Conservation (phyloP, 2,113 vertebrate genomes). For the Nicator chloris region DNA sequence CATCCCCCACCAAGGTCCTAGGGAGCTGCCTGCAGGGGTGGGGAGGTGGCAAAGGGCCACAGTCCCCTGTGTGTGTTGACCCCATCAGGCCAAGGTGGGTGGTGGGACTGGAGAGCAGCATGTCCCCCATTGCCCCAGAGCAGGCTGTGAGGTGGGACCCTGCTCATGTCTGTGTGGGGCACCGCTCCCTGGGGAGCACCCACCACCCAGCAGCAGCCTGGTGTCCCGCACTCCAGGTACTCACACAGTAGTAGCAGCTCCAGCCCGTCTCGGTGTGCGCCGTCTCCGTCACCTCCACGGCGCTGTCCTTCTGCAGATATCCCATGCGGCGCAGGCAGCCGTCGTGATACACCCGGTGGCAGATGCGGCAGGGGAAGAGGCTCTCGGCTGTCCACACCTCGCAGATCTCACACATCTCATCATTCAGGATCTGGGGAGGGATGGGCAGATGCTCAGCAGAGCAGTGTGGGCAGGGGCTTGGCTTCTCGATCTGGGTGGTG, state of each 20-base stretch:
- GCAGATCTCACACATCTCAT: constrained; percentile 95
- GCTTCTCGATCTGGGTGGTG: not conserved
- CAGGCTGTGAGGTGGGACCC: not conserved
- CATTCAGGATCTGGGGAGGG: constrained; percentile 77
- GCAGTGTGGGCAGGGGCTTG: not conserved
- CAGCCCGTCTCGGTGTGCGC: constrained; percentile 89
- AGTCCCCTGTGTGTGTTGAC: not conserved
- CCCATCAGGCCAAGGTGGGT: not conserved
- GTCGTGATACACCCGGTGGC: constrained; percentile 90
- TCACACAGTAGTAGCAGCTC: constrained; percentile 98
- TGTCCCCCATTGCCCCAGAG: accelerated
- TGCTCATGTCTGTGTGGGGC: accelerated
- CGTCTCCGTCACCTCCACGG: constrained; percentile 82
- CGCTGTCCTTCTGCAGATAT: constrained; percentile 80
- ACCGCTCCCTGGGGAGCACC: not conserved
- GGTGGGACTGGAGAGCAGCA: not conserved
- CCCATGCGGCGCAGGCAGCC: constrained; percentile 94
- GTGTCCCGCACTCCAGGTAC: not conserved
- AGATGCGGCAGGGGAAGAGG: constrained; percentile 90
- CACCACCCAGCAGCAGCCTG: not conserved
- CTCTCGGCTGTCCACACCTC: constrained; percentile 97
- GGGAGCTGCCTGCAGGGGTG: not conserved
- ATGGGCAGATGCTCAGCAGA: not conserved
- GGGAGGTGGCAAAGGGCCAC: accelerated
- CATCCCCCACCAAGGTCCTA: accelerated